phyloP scores from a whole-genome alignment of 2,888 invertebrate genomes.

The Phania funesta region DNA sequence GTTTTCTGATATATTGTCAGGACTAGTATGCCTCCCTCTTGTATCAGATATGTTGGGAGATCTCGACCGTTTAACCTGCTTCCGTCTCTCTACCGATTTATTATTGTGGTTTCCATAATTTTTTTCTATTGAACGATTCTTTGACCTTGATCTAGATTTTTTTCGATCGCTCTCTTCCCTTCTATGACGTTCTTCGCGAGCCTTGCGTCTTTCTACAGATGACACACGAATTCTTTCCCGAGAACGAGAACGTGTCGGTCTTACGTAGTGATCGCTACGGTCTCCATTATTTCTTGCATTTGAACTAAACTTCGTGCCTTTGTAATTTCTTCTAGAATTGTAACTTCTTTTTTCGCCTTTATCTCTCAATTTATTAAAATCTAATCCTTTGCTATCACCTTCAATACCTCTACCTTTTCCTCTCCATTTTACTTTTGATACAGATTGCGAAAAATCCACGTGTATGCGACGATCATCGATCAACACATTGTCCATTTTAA shows the following conservation, averaged over 20 bases:
- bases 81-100: constrained; percentile 43
- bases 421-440: constrained; percentile 94
- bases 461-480: constrained; percentile 99
- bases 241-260: constrained; percentile 13
- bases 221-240: constrained; percentile 36
- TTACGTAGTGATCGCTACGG: not conserved
- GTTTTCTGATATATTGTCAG: constrained; percentile 34
- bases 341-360: not conserved
- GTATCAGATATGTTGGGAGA: not conserved
- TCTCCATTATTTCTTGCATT: constrained; percentile 25
- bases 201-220: constrained; percentile 71
- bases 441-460: constrained; percentile 99
- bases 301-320: no score
- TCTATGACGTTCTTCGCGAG: constrained; percentile 72
- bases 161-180: constrained; percentile 54
- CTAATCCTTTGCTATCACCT: constrained; percentile 72
- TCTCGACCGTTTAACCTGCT: constrained; percentile 14
- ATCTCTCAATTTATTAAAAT: constrained; percentile 75
- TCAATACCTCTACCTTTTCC: constrained; percentile 91
- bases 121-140: constrained; percentile 20
- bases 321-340: not conserved
- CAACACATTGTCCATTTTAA: constrained; percentile 99
- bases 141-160: constrained; percentile 47
- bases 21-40: not conserved
- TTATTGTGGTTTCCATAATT: not conserved